Evolutionary conservation across 2,888 invertebrate genomes (phyloP).

Genomic region (Halocaridina rubra): DNA sequence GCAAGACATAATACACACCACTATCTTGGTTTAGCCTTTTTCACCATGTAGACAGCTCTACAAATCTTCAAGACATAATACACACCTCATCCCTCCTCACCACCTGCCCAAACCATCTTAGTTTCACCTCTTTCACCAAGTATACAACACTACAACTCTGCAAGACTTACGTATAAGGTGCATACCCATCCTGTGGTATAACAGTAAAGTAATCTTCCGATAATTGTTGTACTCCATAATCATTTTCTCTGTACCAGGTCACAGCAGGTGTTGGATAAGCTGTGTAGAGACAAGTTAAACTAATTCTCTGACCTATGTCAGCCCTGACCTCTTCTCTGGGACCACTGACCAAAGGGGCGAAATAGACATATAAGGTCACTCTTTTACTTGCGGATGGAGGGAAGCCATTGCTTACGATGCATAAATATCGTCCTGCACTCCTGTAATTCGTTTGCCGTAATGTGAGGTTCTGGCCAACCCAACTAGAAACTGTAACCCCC

Average conservation of each 20-base stretch:
- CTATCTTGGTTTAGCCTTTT: too few relatives aligned
- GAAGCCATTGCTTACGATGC: slow-evolving; percentile 40
- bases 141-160: too few relatives aligned
- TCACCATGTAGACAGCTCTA: too few relatives aligned
- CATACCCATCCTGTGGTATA: slow-evolving; percentile 20
- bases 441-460: background rate
- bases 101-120: too few relatives aligned
- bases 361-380: slow-evolving; percentile 22
- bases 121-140: too few relatives aligned
- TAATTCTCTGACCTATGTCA: slow-evolving; percentile 5
- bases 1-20: too few relatives aligned
- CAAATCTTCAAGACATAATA: too few relatives aligned
- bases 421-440: slow-evolving; percentile 34
- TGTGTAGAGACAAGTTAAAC: slow-evolving; percentile 22
- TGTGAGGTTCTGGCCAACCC: background rate
- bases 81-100: too few relatives aligned
- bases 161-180: slow-evolving; percentile 40
- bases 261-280: slow-evolving; percentile 6
- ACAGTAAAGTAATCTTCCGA: slow-evolving; percentile 36
- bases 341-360: background rate
- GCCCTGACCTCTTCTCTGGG: slow-evolving; percentile 4
- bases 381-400: slow-evolving; percentile 25
- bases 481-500: background rate
- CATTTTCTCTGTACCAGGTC: slow-evolving; percentile 17
- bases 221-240: slow-evolving; percentile 4